These are phyloP conservation scores for Calliopum simillimum DNA, from an alignment of 2,888 invertebrate genomes.

Conservation along the genomic window DNA sequence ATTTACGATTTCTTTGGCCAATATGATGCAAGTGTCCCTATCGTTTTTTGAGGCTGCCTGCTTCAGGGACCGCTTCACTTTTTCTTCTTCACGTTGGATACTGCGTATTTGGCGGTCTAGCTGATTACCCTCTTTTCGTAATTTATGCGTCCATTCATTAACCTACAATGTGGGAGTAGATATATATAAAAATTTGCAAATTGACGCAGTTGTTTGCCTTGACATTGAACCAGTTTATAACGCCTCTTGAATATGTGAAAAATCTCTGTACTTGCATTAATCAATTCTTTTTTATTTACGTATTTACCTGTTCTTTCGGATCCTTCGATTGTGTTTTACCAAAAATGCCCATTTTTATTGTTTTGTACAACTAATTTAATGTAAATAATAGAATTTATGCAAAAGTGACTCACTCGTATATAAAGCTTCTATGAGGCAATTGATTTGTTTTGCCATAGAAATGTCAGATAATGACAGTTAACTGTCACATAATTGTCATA, in stretches of 20 bases:
- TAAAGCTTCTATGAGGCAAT: constrained; percentile 34
- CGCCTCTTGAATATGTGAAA: constrained; percentile 7
- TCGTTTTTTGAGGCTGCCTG: constrained; percentile 96
- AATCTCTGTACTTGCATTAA: constrained; percentile 29
- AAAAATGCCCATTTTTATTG: constrained; percentile 71
- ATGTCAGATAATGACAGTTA: constrained; percentile 42
- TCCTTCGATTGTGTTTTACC: constrained; percentile 87
- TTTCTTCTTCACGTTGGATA: constrained; percentile 98
- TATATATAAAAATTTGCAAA: neutral
- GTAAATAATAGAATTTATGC: constrained; percentile 25
- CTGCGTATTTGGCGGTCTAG: constrained; percentile 95
- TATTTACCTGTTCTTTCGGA: constrained; percentile 87
- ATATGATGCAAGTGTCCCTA: constrained; percentile 90
- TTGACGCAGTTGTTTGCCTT: constrained; percentile 32
- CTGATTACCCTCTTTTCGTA: constrained; percentile 93
- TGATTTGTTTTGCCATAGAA: constrained; percentile 41
- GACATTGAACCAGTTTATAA: constrained; percentile 23
- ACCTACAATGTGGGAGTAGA: constrained; percentile 74
- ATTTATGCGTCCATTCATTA: constrained; percentile 95
- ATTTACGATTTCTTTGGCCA: constrained; percentile 92
- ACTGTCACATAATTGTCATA: neutral
- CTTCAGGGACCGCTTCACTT: constrained; percentile 92
- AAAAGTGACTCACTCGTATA: constrained; percentile 51
- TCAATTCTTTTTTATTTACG: too few relatives aligned
- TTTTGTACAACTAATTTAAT: constrained; percentile 22